Evolutionary conservation across 1,140 invertebrate species (phyloP).

Genomic region (Nixonia krombeini): DNA sequence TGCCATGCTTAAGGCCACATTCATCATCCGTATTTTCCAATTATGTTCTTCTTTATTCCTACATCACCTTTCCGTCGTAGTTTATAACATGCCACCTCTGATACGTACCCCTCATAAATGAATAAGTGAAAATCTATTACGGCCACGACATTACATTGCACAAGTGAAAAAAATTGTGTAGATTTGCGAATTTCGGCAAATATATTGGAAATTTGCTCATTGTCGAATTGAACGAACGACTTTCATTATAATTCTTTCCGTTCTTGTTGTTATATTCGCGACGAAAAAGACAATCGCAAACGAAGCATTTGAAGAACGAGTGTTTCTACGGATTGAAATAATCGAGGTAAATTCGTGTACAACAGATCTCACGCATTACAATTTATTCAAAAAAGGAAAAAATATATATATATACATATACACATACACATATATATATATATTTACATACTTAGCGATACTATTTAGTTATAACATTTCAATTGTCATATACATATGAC

Average conservation of each 20-base stretch:
- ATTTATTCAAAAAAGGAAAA: conserved; percentile 60
- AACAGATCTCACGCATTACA: conserved; percentile 68
- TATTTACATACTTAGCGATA: conserved; percentile 46
- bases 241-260: conserved; percentile 22
- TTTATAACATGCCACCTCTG: too few relatives aligned
- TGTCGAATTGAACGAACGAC: neutral
- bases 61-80: neutral
- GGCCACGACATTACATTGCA: conserved; percentile 9
- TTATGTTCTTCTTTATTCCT: neutral
- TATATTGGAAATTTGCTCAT: conserved; percentile 1
- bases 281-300: conserved; percentile 41
- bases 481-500: conserved; percentile 55
- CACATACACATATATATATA: conserved; percentile 50
- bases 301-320: conserved; percentile 51
- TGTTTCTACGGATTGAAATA: conserved; percentile 56
- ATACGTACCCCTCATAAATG: neutral
- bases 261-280: conserved; percentile 38
- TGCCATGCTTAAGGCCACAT: neutral
- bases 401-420: conserved; percentile 39
- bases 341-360: conserved; percentile 64
- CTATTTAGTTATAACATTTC: conserved; percentile 57
- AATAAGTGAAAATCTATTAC: neutral
- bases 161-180: conserved; percentile 19
- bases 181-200: conserved; percentile 6
- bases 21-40: neutral